Conservation (phyloP, 92 coral and sea anemone genomes). For the Galaxea fascicularis region DNA sequence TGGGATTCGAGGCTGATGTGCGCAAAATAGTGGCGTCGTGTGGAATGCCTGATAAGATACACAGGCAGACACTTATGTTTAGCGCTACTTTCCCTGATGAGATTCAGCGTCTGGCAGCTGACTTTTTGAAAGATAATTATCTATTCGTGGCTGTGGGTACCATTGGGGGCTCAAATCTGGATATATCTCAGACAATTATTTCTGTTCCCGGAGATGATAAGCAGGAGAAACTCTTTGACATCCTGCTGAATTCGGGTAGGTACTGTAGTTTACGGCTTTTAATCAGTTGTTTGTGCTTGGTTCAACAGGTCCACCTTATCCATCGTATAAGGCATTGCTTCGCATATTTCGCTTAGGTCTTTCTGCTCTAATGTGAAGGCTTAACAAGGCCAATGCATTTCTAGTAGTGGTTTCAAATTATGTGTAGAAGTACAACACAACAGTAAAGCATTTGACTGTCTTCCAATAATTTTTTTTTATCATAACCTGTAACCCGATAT, state of each 20-base stretch:
- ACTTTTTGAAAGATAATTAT: slow-evolving; percentile 84
- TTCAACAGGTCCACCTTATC: too few relatives aligned
- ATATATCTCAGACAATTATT: slow-evolving; percentile 76
- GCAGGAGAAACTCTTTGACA: slow-evolving; percentile 83
- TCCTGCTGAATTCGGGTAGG: slow-evolving; percentile 82
- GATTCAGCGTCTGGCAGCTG: slow-evolving; percentile 93
- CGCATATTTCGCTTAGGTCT: too few relatives aligned
- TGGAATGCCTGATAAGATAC: slow-evolving; percentile 79
- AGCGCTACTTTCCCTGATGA: slow-evolving; percentile 99
- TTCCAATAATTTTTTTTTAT: too few relatives aligned
- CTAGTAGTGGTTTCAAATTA: too few relatives aligned
- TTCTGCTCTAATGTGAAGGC: too few relatives aligned
- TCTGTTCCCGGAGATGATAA: slow-evolving; percentile 80
- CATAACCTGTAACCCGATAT: too few relatives aligned
- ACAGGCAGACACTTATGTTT: slow-evolving; percentile 94
- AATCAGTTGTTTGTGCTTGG: not conserved
- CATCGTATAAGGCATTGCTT: too few relatives aligned
- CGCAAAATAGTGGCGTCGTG: slow-evolving; percentile 75
- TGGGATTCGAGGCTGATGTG: slow-evolving; percentile 91
- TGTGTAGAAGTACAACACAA: too few relatives aligned
- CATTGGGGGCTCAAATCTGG: slow-evolving; percentile 93
- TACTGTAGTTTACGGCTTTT: not conserved
- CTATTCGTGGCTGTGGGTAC: slow-evolving; percentile 93
- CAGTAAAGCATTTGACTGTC: too few relatives aligned
- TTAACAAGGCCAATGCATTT: too few relatives aligned